A percentile compares a stretch with the other conserved stretches of the same genome.
phyloP scores from a whole-genome alignment of 2,797 vertebrate species.

The Rhynchotus rufescens region DNA sequence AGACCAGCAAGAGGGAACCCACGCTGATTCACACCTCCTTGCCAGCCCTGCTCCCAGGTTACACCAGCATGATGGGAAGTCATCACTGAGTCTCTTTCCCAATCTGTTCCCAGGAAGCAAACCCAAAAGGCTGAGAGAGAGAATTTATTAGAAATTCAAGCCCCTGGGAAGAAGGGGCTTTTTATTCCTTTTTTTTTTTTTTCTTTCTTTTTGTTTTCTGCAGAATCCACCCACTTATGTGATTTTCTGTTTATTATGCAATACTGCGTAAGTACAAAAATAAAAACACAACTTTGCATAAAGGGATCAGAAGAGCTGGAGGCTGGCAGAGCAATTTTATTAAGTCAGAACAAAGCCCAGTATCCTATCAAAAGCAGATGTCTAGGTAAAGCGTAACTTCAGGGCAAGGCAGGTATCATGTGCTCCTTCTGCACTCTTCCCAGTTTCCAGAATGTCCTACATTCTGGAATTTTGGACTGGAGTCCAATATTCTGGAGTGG shows the following conservation, averaged over 20 bases:
- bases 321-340: conserved; percentile 36
- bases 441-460: neutral
- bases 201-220: neutral
- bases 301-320: conserved; percentile 22
- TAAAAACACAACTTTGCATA: neutral
- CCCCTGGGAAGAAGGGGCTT: neutral
- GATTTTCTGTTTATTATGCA: conserved; percentile 26
- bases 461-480: too few species aligned
- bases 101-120: neutral
- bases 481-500: too few species aligned
- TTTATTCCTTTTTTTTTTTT: neutral
- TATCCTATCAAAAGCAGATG: neutral
- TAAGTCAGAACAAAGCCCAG: conserved; percentile 29
- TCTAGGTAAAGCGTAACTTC: neutral
- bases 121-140: neutral
- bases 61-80: neutral
- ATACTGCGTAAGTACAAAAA: neutral
- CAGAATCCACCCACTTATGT: neutral
- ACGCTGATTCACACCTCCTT: accelerated
- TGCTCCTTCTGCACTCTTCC: neutral
- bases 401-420: neutral
- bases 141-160: neutral
- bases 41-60: neutral
- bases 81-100: neutral
- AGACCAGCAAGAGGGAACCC: neutral